Percentiles rank a stretch among this genome's conserved stretches.
Conservation (phyloP, 2,888 invertebrate genomes). For the Saturnia japonica region DNA sequence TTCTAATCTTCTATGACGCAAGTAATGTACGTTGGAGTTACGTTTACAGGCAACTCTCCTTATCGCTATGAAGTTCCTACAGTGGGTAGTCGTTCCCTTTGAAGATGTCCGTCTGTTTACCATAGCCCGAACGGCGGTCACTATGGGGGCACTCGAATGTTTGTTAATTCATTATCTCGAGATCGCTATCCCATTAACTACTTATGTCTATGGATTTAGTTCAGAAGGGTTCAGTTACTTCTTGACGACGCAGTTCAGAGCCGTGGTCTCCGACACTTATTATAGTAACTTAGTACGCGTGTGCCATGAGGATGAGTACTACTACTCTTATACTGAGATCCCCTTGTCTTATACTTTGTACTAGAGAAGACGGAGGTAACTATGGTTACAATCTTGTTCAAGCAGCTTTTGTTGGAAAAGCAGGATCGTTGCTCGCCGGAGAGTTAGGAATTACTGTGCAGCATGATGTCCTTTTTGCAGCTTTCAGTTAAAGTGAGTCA, state of each 20-base stretch:
- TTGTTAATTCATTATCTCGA: constrained; percentile 94
- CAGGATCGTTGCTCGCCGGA: constrained; percentile 95
- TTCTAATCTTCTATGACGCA: constrained; percentile 94
- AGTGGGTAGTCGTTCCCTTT: constrained; percentile 93
- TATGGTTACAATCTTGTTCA: constrained; percentile 94
- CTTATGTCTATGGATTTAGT: constrained; percentile 97
- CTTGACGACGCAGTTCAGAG: constrained; percentile 94
- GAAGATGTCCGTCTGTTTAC: constrained; percentile 94
- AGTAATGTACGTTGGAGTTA: constrained; percentile 97
- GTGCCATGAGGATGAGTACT: constrained; percentile 97
- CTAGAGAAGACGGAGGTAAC: constrained; percentile 87
- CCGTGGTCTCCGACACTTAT: constrained; percentile 89
- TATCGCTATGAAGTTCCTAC: constrained; percentile 97
- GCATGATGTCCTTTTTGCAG: constrained; percentile 97
- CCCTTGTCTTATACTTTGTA: constrained; percentile 97
- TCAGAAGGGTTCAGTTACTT: constrained; percentile 98
- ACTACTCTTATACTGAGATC: constrained; percentile 98
- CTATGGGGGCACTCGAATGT: constrained; percentile 95
- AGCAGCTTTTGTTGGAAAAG: constrained; percentile 96
- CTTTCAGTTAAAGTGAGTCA: constrained; percentile 93
- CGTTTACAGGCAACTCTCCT: constrained; percentile 94
- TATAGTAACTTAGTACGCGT: constrained; percentile 96
- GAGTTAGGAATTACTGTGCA: constrained; percentile 94
- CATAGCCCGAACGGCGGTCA: constrained; percentile 94
- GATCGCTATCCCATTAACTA: constrained; percentile 96